A percentile compares a stretch with the other conserved stretches of the same genome.
phyloP scores from a whole-genome alignment of 2,113 vertebrate genomes.

The Lonchura striata region DNA sequence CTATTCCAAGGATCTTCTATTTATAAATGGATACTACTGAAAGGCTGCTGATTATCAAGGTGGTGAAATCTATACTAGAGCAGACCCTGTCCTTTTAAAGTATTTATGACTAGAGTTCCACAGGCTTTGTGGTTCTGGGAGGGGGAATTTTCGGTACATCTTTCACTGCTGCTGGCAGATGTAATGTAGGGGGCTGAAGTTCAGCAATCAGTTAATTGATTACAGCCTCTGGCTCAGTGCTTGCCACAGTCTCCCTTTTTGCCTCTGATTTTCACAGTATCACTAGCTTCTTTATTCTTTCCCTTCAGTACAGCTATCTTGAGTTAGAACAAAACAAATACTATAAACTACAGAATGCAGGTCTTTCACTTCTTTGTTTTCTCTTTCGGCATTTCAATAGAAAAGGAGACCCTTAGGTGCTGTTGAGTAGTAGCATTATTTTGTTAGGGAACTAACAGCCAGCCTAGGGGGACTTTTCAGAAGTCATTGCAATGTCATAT shows the following conservation, averaged over 20 bases:
- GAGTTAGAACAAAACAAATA: not conserved
- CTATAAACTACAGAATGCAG: not conserved
- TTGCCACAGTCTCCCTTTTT: not conserved
- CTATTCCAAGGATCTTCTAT: not conserved
- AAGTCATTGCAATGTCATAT: not conserved
- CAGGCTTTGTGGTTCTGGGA: not conserved
- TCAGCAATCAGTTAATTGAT: constrained; percentile 16
- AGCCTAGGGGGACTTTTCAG: not conserved
- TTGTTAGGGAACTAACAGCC: not conserved
- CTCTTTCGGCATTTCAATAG: not conserved
- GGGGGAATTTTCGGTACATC: not conserved
- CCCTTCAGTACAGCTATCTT: not conserved
- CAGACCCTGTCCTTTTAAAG: not conserved
- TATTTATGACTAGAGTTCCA: not conserved
- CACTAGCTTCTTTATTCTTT: not conserved
- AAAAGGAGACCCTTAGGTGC: not conserved
- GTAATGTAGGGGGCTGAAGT: not conserved
- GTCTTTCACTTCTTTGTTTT: not conserved
- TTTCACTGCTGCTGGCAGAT: not conserved
- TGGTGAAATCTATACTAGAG: not conserved
- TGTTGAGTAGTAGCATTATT: not conserved
- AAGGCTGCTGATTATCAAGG: not conserved
- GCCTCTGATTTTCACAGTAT: not conserved
- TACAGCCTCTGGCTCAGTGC: not conserved
- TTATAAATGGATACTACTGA: not conserved